These are phyloP conservation scores for Platycnemis pennipes DNA, from an alignment of 2,888 invertebrate species.

Conservation along the genomic window DNA sequence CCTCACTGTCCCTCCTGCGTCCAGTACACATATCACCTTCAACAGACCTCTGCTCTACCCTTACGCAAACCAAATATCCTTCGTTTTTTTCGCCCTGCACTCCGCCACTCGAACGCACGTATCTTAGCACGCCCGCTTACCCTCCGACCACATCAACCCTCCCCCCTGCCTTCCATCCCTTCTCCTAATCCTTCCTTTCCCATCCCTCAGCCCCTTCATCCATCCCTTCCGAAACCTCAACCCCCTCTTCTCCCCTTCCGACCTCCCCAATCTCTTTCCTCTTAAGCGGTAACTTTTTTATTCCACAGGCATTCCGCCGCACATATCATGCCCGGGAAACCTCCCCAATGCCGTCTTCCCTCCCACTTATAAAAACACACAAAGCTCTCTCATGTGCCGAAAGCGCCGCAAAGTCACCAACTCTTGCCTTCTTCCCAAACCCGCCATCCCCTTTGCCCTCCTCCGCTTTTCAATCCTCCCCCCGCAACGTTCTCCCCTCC, in stretches of 20 bases:
- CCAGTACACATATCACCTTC: background rate
- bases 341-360: background rate
- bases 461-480: background rate
- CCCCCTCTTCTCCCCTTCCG: background rate
- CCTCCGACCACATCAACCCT: background rate
- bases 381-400: background rate
- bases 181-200: background rate
- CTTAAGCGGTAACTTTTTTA: background rate
- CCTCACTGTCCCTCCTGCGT: background rate
- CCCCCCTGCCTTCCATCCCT: background rate
- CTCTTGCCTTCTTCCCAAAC: constrained; percentile 18
- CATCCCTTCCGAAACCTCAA: too few species aligned
- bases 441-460: too few species aligned
- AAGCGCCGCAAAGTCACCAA: constrained; percentile 7
- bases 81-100: background rate
- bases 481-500: background rate
- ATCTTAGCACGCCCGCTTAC: background rate
- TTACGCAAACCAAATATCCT: constrained; percentile 12
- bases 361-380: background rate
- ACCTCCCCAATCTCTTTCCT: background rate
- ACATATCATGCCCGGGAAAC: background rate
- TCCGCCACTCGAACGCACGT: background rate
- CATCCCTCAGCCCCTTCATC: background rate
- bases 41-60: background rate
- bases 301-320: background rate